Evolutionary conservation across 2,888 invertebrate genomes (phyloP), one percentile per base, ranked within the genome.

Genomic region (Lymantria dispar): DNA sequence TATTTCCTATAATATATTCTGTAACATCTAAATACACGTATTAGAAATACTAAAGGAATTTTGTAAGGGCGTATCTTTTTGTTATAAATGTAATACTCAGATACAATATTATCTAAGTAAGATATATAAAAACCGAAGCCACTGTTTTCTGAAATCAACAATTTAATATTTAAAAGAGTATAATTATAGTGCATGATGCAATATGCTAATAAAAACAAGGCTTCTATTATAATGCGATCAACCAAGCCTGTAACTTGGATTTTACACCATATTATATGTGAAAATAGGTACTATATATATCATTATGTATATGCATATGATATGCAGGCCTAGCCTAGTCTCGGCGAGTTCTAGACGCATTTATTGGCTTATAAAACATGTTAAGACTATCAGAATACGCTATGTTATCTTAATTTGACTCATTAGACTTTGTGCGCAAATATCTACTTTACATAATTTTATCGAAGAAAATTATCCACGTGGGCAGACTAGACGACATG

Each of bases 401-500:
- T 70, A 65, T 72, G 78, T 80, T 85, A 85, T 85, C 86, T 85
- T 85, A 85, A 87, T 87, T 83, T 73, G 80, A 71, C 83, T 86
- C 85, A 87, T 87, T 87, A 87, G 76, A 76, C 74, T 72, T 64
- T 65, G 71, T 72, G 74, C 72, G 74, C 80, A 80, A 84, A 84
- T 84, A 83, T 83, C 78, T 82, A 82, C 76, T 86, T 86, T 83
- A 80, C 83, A 85, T 85, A 83, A 84, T 85, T 87, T 85, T 84
- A 87, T 85, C 83, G 82, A 78, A 82, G 84, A 83, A 87, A 84
- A 85, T 83, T 84, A 83, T 79, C 74, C 78, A 83, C 82, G 82
- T 83, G 82, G 82, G 83, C 82, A 76, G 59, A 72, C 62, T 62
- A 59, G 72, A 56, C 68, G 74, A 78, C 78, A 75, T 78, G 79